These are phyloP conservation scores for Phylloscopus whistleri DNA, from an alignment of 2,113 vertebrate genomes.

Conservation along the genomic window DNA sequence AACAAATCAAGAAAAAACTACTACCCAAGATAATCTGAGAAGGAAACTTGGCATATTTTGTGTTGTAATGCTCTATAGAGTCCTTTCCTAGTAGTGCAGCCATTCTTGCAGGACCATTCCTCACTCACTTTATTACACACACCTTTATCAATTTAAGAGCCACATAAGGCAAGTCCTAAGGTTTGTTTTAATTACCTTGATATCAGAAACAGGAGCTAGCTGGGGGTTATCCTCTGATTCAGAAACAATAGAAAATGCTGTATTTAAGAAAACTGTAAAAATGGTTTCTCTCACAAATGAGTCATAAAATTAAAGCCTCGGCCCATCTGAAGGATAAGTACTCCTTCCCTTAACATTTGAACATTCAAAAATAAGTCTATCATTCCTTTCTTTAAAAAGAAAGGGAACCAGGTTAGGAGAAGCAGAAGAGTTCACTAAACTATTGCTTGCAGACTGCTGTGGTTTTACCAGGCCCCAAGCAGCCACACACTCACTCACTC, in stretches of 20 bases:
- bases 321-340: not conserved
- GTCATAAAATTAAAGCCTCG: not conserved
- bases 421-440: not conserved
- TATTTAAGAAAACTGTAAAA: not conserved
- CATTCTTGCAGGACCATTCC: not conserved
- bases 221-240: not conserved
- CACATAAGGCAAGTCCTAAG: not conserved
- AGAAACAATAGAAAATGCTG: not conserved
- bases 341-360: not conserved
- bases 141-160: not conserved
- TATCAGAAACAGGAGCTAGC: not conserved
- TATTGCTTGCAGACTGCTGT: rapidly evolving
- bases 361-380: not conserved
- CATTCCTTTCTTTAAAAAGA: not conserved
- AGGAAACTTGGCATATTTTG: not conserved
- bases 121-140: not conserved
- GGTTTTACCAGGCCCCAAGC: not conserved
- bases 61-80: not conserved
- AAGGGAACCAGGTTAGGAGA: not conserved
- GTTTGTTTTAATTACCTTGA: not conserved
- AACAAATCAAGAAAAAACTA: not conserved
- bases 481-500: not conserved
- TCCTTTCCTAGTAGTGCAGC: not conserved
- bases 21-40: not conserved
- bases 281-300: not conserved